Base-by-base conservation (phyloP, 1,140 invertebrate species). In the Bathynomus jamesi region DNA sequence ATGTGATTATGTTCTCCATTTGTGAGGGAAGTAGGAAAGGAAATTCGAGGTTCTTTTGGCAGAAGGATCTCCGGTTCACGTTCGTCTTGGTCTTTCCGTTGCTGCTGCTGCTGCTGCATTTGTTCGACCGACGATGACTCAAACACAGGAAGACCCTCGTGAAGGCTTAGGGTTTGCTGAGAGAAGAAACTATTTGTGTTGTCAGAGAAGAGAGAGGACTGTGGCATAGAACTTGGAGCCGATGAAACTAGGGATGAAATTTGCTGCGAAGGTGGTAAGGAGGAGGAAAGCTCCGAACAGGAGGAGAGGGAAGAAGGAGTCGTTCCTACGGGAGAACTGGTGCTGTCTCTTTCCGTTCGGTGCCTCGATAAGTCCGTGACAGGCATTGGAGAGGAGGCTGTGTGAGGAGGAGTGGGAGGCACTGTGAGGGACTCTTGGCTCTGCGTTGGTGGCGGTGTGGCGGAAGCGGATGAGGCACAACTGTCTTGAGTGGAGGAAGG, bases 111-210 rank as follows among this genome's bases (percentile, higher is more conserved):
- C 46, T 62, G 46, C 25, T 73, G 63, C 11, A 65, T 53, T 7
- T 73, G 61, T 17, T 21, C 28, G 7, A 8, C 32, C 17, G 17
- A 17, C 7, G 32, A 8, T 40, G 32, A 17, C 17, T 40, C 32
- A 40, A 8, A 40, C 17, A 40, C 17, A 7, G 7, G 32, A 40
- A 40, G 32, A 8, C 32, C 32, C 32, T 40, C 32, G 17, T 40
- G 32, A 17, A 40, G 32, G 32, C 7, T 8, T 40, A 40, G 17
- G 7, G 32, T 40, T 40, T 40, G 32, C 17, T 69, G 71, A 2
- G 76, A 77, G 61, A 77, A 77, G 62, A 75, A 77, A 32, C 76
- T 77, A 67, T 77, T 71, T 40, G 62, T 75, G 61, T 75, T 77
- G 64, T 74, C 73, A 4, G 73, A 74, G 61, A 74, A 74, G 31